Base-by-base conservation (phyloP, 2,888 invertebrate genomes). In the Microplitis manilae region DNA sequence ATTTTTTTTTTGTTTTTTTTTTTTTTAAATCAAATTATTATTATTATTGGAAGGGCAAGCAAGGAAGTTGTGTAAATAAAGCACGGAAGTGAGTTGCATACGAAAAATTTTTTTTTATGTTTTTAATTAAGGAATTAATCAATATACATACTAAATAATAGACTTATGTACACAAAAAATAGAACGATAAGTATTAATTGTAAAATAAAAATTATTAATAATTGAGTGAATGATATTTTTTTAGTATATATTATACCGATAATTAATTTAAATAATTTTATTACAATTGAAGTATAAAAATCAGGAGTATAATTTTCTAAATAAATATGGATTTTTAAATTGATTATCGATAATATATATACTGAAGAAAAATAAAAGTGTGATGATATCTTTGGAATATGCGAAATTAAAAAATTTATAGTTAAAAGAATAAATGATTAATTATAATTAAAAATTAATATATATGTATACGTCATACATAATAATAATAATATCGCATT, bases 121-220 rank as follows among this genome's bases (percentile, higher is more conserved):
- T 50, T 89, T 89, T 89, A 89, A 89, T 89, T 83, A 84, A 88
- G 85, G 86, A 88, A 86, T 86, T 83, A 84, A 84, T 85, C 81
- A 83, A 85, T 84, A 86, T 87, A 89, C 88, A 89, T 87, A 86
- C 86, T 83, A 87, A 89, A 87, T 86, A 87, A 88, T 88, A 88
- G 69, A 79, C 77, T 79, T 82, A 82, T 88, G 85, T 89, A 88
- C 87, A 89, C 76, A 85, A 86, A 85, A 81, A 85, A 87, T 77
- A 85, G 86, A 85, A 83, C 82, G 83, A 84, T 85, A 84, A 83
- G 79, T 81, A 83, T 81, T 80, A 81, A 79, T 82, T 79, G 78
- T 83, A 81, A 81, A 79, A 81, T 82, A 84, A 84, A 83, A 50
- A 50, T 50, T 50, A 50, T 50, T 50, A 50, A 50, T 50, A 50